These are phyloP conservation scores for Desmodus rotundus DNA, from an alignment of 2,113 vertebrate genomes.

Conservation along the genomic window DNA sequence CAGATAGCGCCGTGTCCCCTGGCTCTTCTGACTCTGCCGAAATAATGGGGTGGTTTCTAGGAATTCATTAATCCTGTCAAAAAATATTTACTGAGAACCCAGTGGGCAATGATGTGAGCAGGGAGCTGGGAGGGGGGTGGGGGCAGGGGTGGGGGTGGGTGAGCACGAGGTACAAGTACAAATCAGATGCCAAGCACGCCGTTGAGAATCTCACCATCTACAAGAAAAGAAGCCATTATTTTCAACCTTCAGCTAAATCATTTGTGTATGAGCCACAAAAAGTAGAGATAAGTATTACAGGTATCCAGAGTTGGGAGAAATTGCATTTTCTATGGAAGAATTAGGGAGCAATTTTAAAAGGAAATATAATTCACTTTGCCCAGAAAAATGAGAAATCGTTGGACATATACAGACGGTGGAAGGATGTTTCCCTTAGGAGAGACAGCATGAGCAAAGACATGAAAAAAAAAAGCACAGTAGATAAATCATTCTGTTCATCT, in stretches of 20 bases:
- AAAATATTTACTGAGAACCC: background rate
- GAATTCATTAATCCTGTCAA: constrained; percentile 10
- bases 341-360: background rate
- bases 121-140: background rate
- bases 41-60: background rate
- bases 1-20: background rate
- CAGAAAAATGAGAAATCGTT: background rate
- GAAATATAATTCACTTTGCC: background rate
- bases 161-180: background rate
- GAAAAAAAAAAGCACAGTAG: background rate
- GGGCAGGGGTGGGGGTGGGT: fast-evolving
- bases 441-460: background rate
- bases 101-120: background rate
- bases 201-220: background rate
- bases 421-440: background rate
- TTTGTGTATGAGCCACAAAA: background rate
- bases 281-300: background rate
- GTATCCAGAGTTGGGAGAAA: background rate
- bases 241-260: background rate
- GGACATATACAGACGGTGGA: background rate
- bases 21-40: background rate
- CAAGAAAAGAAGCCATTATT: background rate
- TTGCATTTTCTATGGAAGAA: background rate
- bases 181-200: background rate
- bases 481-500: background rate